Conservation (phyloP, 2,113 vertebrate genomes). For the Piprites chloris region DNA sequence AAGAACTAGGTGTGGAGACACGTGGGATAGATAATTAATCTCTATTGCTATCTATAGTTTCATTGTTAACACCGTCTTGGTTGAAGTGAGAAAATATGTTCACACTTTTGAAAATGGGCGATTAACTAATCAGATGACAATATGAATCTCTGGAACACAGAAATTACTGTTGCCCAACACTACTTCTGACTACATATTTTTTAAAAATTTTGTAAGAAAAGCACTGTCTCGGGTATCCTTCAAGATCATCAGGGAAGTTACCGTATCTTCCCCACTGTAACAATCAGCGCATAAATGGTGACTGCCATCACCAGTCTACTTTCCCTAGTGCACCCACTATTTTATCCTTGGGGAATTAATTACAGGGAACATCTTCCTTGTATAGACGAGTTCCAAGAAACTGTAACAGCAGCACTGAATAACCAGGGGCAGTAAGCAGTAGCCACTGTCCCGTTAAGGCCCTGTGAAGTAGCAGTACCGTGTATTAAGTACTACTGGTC, state of each 20-base stretch:
- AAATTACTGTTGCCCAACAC: slow-evolving; percentile 68
- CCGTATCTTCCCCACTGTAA: background rate
- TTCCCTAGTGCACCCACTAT: background rate
- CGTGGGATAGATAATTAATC: slow-evolving; percentile 81
- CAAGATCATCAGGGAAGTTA: background rate
- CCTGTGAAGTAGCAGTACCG: background rate
- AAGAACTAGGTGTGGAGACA: slow-evolving; percentile 74
- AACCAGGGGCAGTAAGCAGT: background rate
- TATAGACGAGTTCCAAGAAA: background rate
- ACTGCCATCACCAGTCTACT: background rate
- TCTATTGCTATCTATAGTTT: slow-evolving; percentile 83
- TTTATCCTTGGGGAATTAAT: background rate
- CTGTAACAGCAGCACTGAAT: background rate
- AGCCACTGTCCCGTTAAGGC: background rate
- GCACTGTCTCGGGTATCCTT: slow-evolving; percentile 9
- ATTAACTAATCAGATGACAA: slow-evolving; percentile 84
- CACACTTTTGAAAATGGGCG: slow-evolving; percentile 77
- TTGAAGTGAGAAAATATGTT: slow-evolving; percentile 81
- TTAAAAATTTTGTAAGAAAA: slow-evolving; percentile 12
- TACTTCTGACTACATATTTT: slow-evolving; percentile 46
- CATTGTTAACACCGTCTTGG: slow-evolving; percentile 80
- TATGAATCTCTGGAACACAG: slow-evolving; percentile 74
- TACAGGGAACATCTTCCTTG: background rate
- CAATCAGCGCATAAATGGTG: background rate
- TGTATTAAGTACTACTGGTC: background rate